Percentiles rank a stretch among this genome's conserved stretches.
Conservation (phyloP, 2,888 invertebrate genomes). For the Tromatobia lineatoria region DNA sequence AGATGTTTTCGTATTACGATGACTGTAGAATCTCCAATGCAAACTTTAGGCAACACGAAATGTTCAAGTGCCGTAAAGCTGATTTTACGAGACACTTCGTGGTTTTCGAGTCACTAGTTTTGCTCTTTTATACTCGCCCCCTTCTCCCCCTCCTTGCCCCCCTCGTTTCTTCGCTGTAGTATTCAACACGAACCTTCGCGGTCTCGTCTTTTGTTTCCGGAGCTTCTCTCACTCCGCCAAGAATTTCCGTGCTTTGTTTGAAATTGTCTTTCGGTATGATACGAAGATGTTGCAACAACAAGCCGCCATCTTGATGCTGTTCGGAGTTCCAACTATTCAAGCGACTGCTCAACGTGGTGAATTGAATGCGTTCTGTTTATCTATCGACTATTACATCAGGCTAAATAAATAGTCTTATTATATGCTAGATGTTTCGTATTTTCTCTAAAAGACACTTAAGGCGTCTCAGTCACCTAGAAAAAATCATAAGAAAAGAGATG, state of each 20-base stretch:
- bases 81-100: conserved; percentile 54
- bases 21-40: conserved; percentile 12
- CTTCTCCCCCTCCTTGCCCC: too few relatives aligned
- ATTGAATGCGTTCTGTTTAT: background rate
- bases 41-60: conserved; percentile 8
- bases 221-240: background rate
- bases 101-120: conserved; percentile 18
- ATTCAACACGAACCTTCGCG: conserved; percentile 16
- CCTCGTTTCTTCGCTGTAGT: background rate
- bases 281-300: conserved; percentile 13
- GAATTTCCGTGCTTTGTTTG: conserved; percentile 15
- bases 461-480: too few relatives aligned
- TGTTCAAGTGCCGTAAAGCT: conserved; percentile 53
- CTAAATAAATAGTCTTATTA: too few relatives aligned
- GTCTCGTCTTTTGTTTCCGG: background rate
- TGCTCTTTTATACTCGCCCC: background rate
- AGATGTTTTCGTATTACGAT: background rate
- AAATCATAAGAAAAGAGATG: too few relatives aligned
- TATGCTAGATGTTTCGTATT: too few relatives aligned
- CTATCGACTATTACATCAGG: background rate
- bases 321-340: background rate
- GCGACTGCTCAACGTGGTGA: background rate
- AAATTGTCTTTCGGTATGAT: conserved; percentile 12
- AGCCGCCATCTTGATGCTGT: conserved; percentile 1
- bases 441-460: too few relatives aligned